Conservation (phyloP, 2,113 vertebrate species). For the Neolamprologus hecqui region DNA sequence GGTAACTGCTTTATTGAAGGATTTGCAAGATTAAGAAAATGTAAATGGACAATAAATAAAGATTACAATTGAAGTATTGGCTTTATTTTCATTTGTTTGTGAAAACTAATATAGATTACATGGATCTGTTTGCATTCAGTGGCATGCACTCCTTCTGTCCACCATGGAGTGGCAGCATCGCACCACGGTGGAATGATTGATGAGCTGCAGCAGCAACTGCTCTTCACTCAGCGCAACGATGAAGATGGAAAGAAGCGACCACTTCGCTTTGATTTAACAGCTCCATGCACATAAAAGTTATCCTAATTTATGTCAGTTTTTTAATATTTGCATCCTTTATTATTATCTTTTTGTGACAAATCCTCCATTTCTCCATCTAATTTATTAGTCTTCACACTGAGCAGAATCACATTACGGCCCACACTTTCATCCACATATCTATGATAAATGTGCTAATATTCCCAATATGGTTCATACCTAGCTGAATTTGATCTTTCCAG, state of each 20-base stretch:
- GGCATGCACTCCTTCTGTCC: neutral
- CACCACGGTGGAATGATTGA: neutral
- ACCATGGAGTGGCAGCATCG: constrained; percentile 44
- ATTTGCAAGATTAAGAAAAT: neutral
- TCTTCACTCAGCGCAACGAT: neutral
- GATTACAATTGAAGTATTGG: neutral
- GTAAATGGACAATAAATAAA: neutral
- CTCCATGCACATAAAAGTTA: neutral
- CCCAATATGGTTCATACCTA: neutral
- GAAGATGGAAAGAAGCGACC: neutral
- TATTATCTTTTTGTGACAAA: neutral
- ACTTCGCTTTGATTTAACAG: neutral
- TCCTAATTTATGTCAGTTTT: neutral
- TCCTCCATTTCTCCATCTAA: neutral
- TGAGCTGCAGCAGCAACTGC: neutral
- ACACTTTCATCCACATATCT: neutral
- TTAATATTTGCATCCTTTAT: neutral
- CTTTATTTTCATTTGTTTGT: neutral
- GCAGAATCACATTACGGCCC: neutral
- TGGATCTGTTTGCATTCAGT: neutral
- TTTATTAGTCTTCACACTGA: neutral
- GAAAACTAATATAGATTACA: neutral
- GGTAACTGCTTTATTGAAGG: neutral
- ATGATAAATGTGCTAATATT: constrained; percentile 41
- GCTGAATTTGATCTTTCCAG: neutral